These are phyloP conservation scores for Parapristionchus giblindavisi DNA, from an alignment of 2,888 invertebrate species.

Conservation along the genomic window DNA sequence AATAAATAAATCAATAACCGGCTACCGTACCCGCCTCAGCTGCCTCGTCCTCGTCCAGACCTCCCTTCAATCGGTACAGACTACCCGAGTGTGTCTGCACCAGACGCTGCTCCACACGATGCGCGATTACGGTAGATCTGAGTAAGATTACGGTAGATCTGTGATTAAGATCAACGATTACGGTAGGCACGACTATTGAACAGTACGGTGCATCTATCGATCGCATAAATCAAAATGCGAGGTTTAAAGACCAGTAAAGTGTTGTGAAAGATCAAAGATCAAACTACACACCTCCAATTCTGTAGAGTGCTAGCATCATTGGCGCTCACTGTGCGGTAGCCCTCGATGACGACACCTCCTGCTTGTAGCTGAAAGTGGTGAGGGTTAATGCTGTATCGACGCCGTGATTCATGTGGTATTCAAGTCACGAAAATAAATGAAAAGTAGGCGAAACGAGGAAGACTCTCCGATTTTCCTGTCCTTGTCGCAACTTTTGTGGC, in stretches of 20 bases:
- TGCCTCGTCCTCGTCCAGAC: conserved; percentile 28
- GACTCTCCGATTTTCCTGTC: no score
- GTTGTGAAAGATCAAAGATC: no score
- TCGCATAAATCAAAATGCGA: no score
- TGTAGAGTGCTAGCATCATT: conserved; percentile 16
- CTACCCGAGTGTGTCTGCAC: conserved; percentile 24
- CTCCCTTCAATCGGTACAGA: conserved; percentile 28
- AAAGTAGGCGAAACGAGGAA: no score
- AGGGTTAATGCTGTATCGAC: no score
- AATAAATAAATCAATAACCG: background rate
- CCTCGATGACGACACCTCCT: conserved; percentile 28
- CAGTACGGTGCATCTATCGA: no score
- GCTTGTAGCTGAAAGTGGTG: conserved; percentile 8
- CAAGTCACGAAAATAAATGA: no score
- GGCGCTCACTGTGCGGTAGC: conserved; percentile 29
- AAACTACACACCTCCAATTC: conserved; percentile 36
- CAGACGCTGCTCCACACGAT: background rate
- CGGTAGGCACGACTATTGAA: no score
- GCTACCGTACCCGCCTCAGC: background rate
- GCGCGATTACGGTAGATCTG: conserved; percentile 28
- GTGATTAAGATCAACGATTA: no score
- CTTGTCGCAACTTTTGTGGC: no score
- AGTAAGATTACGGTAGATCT: background rate
- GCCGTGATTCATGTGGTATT: no score
- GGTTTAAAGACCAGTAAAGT: no score